These are phyloP conservation scores for Sciurus niger DNA, from an alignment of 2,113 vertebrate genomes.

Conservation along the genomic window DNA sequence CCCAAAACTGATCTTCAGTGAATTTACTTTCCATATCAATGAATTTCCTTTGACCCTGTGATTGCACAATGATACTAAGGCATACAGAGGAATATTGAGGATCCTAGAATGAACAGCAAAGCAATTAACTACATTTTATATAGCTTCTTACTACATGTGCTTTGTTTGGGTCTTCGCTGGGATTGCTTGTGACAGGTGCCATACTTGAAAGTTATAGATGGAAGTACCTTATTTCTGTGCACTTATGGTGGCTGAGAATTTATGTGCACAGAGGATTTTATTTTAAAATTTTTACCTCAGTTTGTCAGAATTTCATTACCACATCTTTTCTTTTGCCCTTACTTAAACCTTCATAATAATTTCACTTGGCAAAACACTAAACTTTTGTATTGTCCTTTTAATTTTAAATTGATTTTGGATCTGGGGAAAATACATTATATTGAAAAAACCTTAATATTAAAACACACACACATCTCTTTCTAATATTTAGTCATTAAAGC, in stretches of 20 bases:
- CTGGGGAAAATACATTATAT: not conserved
- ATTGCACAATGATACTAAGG: constrained; percentile 18
- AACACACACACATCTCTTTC: constrained; percentile 8
- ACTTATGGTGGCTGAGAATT: not conserved
- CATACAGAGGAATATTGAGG: not conserved
- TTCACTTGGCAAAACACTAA: not conserved
- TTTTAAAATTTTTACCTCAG: not conserved
- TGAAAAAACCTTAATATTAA: not conserved
- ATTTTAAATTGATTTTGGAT: constrained; percentile 35
- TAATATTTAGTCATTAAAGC: not conserved
- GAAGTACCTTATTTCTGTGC: not conserved
- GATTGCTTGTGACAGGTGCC: not conserved
- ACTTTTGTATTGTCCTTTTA: constrained; percentile 5
- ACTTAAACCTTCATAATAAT: not conserved
- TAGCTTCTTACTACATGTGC: not conserved
- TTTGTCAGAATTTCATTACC: constrained; percentile 34
- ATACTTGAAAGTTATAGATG: not conserved
- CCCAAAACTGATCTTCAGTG: not conserved
- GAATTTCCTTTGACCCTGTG: not conserved
- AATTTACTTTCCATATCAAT: not conserved
- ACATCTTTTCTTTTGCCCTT: constrained; percentile 8
- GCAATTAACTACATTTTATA: not conserved
- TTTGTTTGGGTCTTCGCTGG: not conserved
- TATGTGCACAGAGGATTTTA: not conserved
- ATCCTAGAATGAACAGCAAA: constrained; percentile 28